A percentile compares a stretch with the other conserved stretches of the same genome.
Conservation (phyloP, 1,140 invertebrate genomes). For the Subanguina moxae region DNA sequence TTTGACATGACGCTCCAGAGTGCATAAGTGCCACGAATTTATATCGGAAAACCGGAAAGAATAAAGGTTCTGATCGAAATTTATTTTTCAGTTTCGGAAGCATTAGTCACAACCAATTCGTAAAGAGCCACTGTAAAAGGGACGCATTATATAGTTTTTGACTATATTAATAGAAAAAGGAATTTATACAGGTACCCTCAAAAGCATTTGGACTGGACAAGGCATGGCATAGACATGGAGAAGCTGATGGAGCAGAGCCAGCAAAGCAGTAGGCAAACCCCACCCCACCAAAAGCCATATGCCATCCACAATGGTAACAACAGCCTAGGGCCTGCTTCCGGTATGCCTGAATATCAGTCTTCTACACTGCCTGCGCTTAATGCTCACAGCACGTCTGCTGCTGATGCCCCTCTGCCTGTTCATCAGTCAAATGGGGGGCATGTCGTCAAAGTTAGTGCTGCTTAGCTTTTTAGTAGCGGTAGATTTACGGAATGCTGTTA, state of each 20-base stretch:
- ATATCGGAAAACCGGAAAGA: too few species aligned
- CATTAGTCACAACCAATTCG: too few species aligned
- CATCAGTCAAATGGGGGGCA: background rate
- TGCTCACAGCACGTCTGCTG: background rate
- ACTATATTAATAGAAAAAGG: too few species aligned
- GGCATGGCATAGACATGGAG: slow-evolving; percentile 10
- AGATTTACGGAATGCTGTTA: too few species aligned
- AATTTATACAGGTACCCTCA: background rate
- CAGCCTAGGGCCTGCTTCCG: background rate
- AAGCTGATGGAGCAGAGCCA: slow-evolving; percentile 8
- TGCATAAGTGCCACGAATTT: too few species aligned
- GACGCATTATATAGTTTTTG: too few species aligned
- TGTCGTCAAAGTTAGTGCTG: background rate
- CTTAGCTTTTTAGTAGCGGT: too few species aligned
- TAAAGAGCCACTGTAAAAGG: too few species aligned
- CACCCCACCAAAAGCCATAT: slow-evolving; percentile 2
- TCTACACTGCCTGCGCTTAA: background rate
- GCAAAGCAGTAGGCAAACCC: background rate
- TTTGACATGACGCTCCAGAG: too few species aligned
- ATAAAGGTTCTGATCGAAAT: too few species aligned
- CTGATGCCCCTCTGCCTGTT: background rate
- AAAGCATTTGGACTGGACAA: slow-evolving; percentile 1
- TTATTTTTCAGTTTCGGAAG: too few species aligned
- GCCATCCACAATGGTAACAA: background rate
- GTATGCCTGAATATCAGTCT: background rate